Evolutionary conservation across 2,888 invertebrate genomes (phyloP).

Genomic region (Orthonevra nobilis): DNA sequence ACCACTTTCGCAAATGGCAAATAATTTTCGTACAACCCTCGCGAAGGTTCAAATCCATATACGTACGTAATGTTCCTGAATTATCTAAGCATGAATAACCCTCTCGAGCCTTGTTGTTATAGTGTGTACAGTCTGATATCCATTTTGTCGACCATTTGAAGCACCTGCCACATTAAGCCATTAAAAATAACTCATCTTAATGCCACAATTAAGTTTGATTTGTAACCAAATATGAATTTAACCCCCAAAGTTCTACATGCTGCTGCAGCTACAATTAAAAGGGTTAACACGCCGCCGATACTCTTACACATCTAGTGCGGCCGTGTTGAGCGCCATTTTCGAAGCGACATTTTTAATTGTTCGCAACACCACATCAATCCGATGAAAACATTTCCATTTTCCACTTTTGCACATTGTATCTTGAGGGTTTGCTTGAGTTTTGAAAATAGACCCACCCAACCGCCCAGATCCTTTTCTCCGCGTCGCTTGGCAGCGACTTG

Average conservation of each 20-base stretch:
- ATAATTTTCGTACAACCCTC: too few species aligned
- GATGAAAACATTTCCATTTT: slow-evolving; percentile 30
- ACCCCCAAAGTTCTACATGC: slow-evolving; percentile 30
- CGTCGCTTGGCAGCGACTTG: too few species aligned
- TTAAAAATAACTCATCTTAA: slow-evolving; percentile 70
- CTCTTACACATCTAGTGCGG: slow-evolving; percentile 10
- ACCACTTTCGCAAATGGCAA: too few species aligned
- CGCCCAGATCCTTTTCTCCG: too few species aligned
- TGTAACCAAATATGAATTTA: slow-evolving; percentile 61
- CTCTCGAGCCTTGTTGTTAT: neutral
- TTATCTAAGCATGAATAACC: slow-evolving; percentile 40
- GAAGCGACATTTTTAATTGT: slow-evolving; percentile 50
- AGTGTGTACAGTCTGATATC: slow-evolving; percentile 23
- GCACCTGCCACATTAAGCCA: slow-evolving; percentile 63
- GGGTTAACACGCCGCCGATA: slow-evolving; percentile 43
- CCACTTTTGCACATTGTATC: slow-evolving; percentile 18
- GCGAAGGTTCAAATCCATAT: too few species aligned
- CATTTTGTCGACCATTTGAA: slow-evolving; percentile 50
- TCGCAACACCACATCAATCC: slow-evolving; percentile 65
- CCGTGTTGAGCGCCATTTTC: neutral
- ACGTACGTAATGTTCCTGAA: too few species aligned
- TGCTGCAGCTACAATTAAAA: slow-evolving; percentile 47
- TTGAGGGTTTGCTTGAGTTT: slow-evolving; percentile 30
- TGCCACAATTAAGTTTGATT: slow-evolving; percentile 70
- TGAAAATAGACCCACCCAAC: slow-evolving; percentile 30